Evolutionary conservation across 2,113 vertebrate species (phyloP).

Genomic region (Epinephelus lanceolatus): DNA sequence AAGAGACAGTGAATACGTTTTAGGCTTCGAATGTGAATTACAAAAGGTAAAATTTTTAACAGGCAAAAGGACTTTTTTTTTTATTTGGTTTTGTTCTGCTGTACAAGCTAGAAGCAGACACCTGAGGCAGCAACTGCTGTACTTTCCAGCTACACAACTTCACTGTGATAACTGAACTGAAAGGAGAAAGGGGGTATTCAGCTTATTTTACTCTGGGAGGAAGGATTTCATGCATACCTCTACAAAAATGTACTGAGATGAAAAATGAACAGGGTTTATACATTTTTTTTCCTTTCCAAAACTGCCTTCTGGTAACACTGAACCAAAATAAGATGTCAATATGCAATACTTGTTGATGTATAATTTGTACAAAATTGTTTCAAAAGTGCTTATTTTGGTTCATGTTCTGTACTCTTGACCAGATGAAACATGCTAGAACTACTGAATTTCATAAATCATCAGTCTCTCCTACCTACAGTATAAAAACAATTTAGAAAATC

Average conservation of each 20-base stretch:
- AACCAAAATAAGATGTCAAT: conserved; percentile 37
- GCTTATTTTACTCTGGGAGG: conserved; percentile 31
- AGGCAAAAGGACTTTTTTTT: conserved; percentile 29
- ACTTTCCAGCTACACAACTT: conserved; percentile 36
- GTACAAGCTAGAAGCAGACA: conserved; percentile 49
- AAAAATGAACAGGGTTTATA: conserved; percentile 24
- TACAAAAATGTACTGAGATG: conserved; percentile 35
- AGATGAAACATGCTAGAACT: conserved; percentile 67
- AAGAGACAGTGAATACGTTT: conserved; percentile 25
- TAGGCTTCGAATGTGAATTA: conserved; percentile 47
- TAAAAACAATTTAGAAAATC: conserved; percentile 70
- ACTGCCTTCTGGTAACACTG: conserved; percentile 27
- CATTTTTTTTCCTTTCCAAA: conserved; percentile 20
- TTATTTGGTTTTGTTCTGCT: conserved; percentile 43
- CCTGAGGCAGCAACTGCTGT: conserved; percentile 39
- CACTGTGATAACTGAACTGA: conserved; percentile 34
- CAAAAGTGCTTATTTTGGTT: conserved; percentile 45
- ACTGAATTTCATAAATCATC: conserved; percentile 31
- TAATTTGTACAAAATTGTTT: conserved; percentile 47
- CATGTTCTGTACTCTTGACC: conserved; percentile 11
- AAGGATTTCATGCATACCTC: conserved; percentile 60
- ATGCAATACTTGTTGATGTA: conserved; percentile 28
- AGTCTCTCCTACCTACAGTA: conserved; percentile 48
- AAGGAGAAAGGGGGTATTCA: conserved; percentile 32
- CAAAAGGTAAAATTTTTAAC: conserved; percentile 53